Conservation (phyloP, 2,888 invertebrate genomes). For the Orthosia cruda region DNA sequence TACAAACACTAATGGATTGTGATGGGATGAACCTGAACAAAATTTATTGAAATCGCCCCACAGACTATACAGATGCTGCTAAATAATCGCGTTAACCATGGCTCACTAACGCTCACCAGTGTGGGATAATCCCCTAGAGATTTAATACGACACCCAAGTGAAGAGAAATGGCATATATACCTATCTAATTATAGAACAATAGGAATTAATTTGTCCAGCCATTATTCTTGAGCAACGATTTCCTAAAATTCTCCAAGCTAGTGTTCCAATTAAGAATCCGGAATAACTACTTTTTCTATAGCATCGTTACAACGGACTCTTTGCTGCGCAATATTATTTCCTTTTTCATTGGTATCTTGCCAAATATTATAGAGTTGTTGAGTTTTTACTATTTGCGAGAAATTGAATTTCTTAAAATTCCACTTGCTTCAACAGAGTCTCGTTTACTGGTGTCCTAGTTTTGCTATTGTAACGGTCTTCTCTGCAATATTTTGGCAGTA, state of each 20-base stretch:
- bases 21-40: constrained; percentile 11
- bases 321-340: constrained; percentile 48
- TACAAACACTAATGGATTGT: background rate
- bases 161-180: constrained; percentile 27
- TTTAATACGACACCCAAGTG: constrained; percentile 32
- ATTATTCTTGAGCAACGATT: constrained; percentile 21
- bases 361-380: constrained; percentile 64
- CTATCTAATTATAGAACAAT: constrained; percentile 39
- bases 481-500: constrained; percentile 34
- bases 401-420: constrained; percentile 67
- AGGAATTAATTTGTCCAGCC: constrained; percentile 3
- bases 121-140: constrained; percentile 36
- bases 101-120: constrained; percentile 21
- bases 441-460: constrained; percentile 62
- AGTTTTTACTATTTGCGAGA: constrained; percentile 57
- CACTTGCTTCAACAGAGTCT: constrained; percentile 51
- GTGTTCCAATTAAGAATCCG: constrained; percentile 40
- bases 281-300: constrained; percentile 48
- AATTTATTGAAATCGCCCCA: constrained; percentile 2
- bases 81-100: constrained; percentile 38
- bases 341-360: constrained; percentile 68
- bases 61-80: constrained; percentile 37
- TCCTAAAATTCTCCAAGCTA: constrained; percentile 30
- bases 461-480: constrained; percentile 36
- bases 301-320: constrained; percentile 43